phyloP scores from a whole-genome alignment of 2,113 vertebrate species.

The Piaya cayana region DNA sequence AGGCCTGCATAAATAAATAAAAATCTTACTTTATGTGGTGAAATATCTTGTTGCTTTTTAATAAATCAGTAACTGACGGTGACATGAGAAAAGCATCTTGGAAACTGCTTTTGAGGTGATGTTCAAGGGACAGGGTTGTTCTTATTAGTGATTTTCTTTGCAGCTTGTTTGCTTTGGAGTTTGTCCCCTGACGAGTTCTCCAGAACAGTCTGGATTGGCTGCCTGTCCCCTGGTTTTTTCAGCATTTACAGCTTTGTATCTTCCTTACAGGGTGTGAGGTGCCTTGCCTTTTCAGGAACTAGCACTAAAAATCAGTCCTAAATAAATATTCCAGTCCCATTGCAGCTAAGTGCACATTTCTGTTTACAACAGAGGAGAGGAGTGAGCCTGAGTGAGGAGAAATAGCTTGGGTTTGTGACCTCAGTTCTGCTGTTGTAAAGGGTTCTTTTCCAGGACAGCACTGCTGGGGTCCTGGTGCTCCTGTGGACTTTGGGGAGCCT shows the following conservation, averaged over 20 bases:
- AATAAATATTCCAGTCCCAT: conserved; percentile 31
- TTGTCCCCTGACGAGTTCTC: not conserved
- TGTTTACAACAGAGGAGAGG: conserved; percentile 32
- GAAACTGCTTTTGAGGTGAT: conserved; percentile 17
- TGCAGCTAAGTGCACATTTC: conserved; percentile 4
- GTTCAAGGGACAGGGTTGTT: conserved; percentile 18
- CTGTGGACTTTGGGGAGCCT: fast-evolving
- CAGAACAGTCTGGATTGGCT: conserved; percentile 18
- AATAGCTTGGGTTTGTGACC: conserved; percentile 16
- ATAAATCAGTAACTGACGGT: conserved; percentile 47
- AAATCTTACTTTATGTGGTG: conserved; percentile 8
- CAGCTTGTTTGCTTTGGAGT: conserved; percentile 28
- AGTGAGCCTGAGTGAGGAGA: not conserved
- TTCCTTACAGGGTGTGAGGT: not conserved
- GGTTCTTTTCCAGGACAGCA: fast-evolving
- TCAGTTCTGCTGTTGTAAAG: not conserved
- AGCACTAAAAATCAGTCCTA: conserved; percentile 1
- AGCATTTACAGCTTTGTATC: conserved; percentile 18
- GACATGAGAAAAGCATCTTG: not conserved
- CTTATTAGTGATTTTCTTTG: conserved; percentile 52
- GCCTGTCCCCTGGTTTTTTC: conserved; percentile 3
- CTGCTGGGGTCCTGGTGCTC: not conserved
- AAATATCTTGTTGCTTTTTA: conserved; percentile 42
- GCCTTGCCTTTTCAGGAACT: not conserved
- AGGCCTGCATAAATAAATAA: conserved; percentile 50